Conservation (phyloP, 2,797 vertebrate genomes). For the Pachyuromys duprasi region DNA sequence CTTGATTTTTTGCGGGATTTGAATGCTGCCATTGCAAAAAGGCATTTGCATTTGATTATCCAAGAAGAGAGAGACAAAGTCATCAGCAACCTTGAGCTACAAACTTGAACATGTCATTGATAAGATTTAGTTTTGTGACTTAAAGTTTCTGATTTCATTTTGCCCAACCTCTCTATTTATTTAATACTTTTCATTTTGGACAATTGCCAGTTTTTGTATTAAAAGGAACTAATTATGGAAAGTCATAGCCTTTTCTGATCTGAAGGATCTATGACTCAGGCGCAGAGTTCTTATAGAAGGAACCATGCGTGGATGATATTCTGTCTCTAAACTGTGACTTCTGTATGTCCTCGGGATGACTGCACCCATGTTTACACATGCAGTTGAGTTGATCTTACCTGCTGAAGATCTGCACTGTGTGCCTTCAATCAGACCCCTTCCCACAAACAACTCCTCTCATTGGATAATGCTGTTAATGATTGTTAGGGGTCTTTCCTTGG, state of each 20-base stretch:
- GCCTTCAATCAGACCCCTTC: constrained; percentile 33
- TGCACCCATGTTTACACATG: neutral
- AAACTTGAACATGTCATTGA: neutral
- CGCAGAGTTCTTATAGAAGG: neutral
- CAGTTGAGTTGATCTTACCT: constrained; percentile 17
- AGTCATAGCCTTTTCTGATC: neutral
- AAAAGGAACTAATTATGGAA: neutral
- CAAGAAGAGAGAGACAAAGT: constrained; percentile 84
- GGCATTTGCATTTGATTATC: constrained; percentile 93
- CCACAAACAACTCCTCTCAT: neutral
- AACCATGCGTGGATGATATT: neutral
- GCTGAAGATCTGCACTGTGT: constrained; percentile 19
- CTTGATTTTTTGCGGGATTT: constrained; percentile 93
- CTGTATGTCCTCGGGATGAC: neutral
- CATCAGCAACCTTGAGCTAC: constrained; percentile 34
- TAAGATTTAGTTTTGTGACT: constrained; percentile 54
- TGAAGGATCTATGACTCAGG: neutral
- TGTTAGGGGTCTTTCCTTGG: neutral
- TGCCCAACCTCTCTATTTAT: constrained; percentile 3
- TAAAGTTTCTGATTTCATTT: constrained; percentile 36
- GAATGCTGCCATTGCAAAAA: constrained; percentile 92
- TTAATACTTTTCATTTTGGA: constrained; percentile 49
- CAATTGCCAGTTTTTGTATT: constrained; percentile 6
- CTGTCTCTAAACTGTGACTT: neutral
- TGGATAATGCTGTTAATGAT: constrained; percentile 30